These are phyloP conservation scores for Eurytoma adleriae DNA, from an alignment of 2,888 invertebrate genomes.

Conservation along the genomic window DNA sequence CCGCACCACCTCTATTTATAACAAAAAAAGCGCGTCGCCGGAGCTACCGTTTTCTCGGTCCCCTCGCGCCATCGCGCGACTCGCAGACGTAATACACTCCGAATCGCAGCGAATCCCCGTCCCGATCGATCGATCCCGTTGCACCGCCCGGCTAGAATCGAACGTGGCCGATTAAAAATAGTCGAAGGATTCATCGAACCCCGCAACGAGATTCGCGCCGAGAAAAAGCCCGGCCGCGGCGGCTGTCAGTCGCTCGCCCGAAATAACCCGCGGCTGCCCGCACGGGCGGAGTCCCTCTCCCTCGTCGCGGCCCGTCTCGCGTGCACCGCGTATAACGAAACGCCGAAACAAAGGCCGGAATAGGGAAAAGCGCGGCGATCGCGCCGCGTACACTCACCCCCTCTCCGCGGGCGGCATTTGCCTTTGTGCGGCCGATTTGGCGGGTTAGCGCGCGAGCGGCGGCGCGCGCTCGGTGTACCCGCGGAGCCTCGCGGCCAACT, in stretches of 20 bases:
- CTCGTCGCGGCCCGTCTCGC: background rate
- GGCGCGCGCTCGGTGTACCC: too few relatives aligned
- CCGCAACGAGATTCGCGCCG: background rate
- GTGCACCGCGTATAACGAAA: background rate
- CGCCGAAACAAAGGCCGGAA: slow-evolving; percentile 1
- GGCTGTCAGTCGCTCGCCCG: background rate
- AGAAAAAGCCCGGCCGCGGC: background rate
- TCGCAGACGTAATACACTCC: too few relatives aligned
- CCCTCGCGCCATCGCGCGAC: too few relatives aligned
- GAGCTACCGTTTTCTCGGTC: too few relatives aligned
- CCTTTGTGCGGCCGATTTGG: background rate
- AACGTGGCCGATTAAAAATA: slow-evolving; percentile 6
- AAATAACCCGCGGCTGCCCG: slow-evolving; percentile 4
- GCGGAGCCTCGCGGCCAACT: slow-evolving; percentile 46
- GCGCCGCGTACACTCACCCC: background rate
- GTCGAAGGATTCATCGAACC: slow-evolving; percentile 11
- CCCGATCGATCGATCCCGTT: too few relatives aligned
- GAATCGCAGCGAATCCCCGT: too few relatives aligned
- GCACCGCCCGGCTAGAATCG: too few relatives aligned
- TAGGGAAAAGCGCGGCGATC: background rate
- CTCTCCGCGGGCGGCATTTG: too few relatives aligned
- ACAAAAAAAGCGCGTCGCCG: too few relatives aligned
- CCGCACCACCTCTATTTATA: too few relatives aligned
- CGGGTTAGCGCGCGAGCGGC: slow-evolving; percentile 4
- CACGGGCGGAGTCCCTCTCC: background rate